Percentiles rank a stretch among this genome's conserved stretches.
These are phyloP conservation scores for Tragelaphus imberbis DNA, from an alignment of 2,113 vertebrate species.

Conservation along the genomic window DNA sequence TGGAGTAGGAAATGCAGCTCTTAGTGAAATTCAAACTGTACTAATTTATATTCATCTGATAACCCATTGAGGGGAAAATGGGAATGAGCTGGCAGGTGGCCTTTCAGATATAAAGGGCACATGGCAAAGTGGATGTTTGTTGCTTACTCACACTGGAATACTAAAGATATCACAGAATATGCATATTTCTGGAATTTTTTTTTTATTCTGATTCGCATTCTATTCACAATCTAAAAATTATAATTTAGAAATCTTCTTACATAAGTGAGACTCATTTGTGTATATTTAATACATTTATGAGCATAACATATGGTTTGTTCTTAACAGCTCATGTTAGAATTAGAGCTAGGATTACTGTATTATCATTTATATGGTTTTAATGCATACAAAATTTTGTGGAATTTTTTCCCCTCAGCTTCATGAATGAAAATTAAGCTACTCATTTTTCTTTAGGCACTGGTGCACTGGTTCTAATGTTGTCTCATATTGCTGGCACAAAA, in stretches of 20 bases:
- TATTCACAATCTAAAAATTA: conserved; percentile 45
- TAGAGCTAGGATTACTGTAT: not conserved
- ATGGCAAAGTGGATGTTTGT: conserved; percentile 51
- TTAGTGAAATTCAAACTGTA: conserved; percentile 33
- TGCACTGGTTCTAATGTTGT: not conserved
- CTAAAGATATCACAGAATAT: conserved; percentile 1
- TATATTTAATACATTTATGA: conserved; percentile 41
- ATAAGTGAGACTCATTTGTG: conserved; percentile 19
- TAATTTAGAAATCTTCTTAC: conserved; percentile 24
- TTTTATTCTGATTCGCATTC: conserved; percentile 2
- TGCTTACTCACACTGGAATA: conserved; percentile 64
- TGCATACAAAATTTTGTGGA: conserved; percentile 1
- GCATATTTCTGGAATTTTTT: conserved; percentile 37
- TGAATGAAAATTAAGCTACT: conserved; percentile 52
- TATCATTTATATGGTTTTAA: conserved; percentile 30
- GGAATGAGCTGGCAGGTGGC: conserved; percentile 73
- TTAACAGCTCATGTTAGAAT: conserved; percentile 36
- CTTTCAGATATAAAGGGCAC: conserved; percentile 75
- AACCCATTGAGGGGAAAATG: conserved; percentile 37
- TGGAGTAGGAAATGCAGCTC: not conserved
- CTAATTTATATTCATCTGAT: conserved; percentile 70
- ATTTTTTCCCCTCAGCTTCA: conserved; percentile 38
- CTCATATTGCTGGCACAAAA: not conserved
- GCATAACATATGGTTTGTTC: conserved; percentile 44
- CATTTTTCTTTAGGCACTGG: conserved; percentile 31